Conservation (phyloP, 1,140 invertebrate species). For the Neocloeon triangulifer region DNA sequence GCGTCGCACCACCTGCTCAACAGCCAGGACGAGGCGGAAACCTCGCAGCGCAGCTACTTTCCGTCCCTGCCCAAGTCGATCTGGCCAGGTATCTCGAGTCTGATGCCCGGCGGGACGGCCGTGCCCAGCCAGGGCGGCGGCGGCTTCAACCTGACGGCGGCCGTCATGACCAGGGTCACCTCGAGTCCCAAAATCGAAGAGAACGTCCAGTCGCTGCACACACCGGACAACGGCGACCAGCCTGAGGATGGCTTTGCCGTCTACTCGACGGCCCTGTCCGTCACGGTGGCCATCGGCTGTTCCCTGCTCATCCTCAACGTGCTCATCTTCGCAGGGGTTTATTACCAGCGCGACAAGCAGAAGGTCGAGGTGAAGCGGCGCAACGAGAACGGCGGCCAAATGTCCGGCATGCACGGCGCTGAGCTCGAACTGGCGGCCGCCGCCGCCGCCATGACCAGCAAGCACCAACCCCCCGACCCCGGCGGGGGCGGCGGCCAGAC, state of each 20-base stretch:
- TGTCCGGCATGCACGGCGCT: constrained; percentile 63
- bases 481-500: constrained; percentile 34
- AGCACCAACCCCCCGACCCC: constrained; percentile 18
- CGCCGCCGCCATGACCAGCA: not conserved
- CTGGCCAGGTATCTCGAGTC: not conserved
- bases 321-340: constrained; percentile 80
- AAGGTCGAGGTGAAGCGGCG: constrained; percentile 42
- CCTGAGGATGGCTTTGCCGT: constrained; percentile 65
- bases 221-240: constrained; percentile 13
- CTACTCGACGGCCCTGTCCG: constrained; percentile 68
- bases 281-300: constrained; percentile 87
- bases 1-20: constrained; percentile 66
- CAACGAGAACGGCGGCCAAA: constrained; percentile 59
- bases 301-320: constrained; percentile 74
- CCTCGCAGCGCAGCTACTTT: not conserved
- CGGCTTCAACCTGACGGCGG: not conserved
- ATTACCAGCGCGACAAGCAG: constrained; percentile 75
- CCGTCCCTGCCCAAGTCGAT: not conserved
- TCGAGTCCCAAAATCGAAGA: constrained; percentile 20
- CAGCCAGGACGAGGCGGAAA: constrained; percentile 32
- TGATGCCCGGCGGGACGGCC: constrained; percentile 4
- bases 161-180: constrained; percentile 15
- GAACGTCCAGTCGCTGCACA: constrained; percentile 13
- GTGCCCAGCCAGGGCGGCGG: not conserved
- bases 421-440: constrained; percentile 21